These are phyloP conservation scores for Tiliacea citrago DNA, from an alignment of 2,888 invertebrate species.

Conservation along the genomic window DNA sequence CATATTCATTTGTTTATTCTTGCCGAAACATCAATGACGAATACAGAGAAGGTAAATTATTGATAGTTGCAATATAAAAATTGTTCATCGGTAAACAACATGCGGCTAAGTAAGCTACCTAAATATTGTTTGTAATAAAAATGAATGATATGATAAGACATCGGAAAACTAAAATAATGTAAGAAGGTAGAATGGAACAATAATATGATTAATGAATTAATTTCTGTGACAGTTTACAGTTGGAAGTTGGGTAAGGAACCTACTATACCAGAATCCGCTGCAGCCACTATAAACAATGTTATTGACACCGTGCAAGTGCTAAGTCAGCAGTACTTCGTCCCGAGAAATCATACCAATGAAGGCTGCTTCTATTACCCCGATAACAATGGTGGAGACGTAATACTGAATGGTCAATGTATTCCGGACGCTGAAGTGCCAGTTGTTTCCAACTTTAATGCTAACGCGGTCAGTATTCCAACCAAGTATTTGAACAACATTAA, in stretches of 20 bases:
- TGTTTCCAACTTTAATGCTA: conserved; percentile 72
- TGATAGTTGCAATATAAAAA: neutral
- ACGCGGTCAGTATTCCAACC: conserved; percentile 69
- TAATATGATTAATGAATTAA: neutral
- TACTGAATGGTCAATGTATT: conserved; percentile 78
- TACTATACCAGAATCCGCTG: conserved; percentile 63
- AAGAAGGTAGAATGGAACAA: too few species aligned
- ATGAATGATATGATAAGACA: neutral
- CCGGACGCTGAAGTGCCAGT: conserved; percentile 68
- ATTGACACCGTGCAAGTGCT: conserved; percentile 77
- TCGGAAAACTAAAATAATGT: neutral
- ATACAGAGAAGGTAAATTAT: conserved; percentile 73
- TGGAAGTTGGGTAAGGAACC: conserved; percentile 81
- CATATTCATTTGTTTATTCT: conserved; percentile 92
- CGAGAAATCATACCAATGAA: conserved; percentile 74
- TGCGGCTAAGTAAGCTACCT: neutral
- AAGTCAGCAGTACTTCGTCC: conserved; percentile 74
- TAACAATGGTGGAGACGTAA: conserved; percentile 81
- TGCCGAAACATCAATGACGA: conserved; percentile 87
- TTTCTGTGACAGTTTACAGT: conserved; percentile 74
- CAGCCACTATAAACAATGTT: conserved; percentile 67
- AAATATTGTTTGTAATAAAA: neutral
- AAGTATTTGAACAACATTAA: neutral
- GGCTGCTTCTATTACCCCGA: conserved; percentile 85
- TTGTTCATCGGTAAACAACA: neutral